Base-by-base conservation (phyloP, 1,140 invertebrate species). In the Drosophila seguyi region DNA sequence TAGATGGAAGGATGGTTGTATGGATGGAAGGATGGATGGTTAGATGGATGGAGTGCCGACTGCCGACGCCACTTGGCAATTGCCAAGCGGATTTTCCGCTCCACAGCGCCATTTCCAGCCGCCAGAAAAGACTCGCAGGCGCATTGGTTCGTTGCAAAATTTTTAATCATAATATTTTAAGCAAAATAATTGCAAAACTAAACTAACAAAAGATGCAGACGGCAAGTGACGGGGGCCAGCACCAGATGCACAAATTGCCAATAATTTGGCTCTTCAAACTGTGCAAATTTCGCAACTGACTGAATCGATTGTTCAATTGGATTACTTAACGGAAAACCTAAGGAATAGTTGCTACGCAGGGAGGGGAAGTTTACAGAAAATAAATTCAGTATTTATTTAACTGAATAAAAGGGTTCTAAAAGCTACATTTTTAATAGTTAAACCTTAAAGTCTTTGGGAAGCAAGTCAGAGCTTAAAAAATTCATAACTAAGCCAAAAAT, bases 61-160 rank as follows among this genome's bases (percentile, higher is more conserved):
- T n/a, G n/a, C n/a, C n/a, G n/a, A n/a, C n/a, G n/a, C n/a, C n/a
- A n/a, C n/a, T n/a, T n/a, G n/a, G n/a, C n/a, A n/a, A n/a, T n/a
- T n/a, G n/a, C n/a, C n/a, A n/a, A 85, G 68, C 69, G 84, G 83
- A 87, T 86, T 86, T 86, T 86, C 79, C 83, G 52, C 48, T 45
- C 22, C 11, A 57, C 27, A 41, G 68, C 16, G 29, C 50, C 50
- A 59, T 72, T 72, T n/a, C 36, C 65, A 41, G 42, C 63, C 65
- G 42, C 20, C 42, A 31, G 65, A 41, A 58, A 39, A 71, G 41
- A 27, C 65, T 72, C 56, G 48, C 13, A 25, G 16, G 5, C 27
- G 25, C 47, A 81, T 41, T 81, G 44, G 55, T 48, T 75, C 83
- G 63, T 44, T 58, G n/a, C 63, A 36, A 53, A 73, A 73, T 59